Base-by-base conservation (phyloP, 2,113 vertebrate genomes). In the Tonatia bakeri region DNA sequence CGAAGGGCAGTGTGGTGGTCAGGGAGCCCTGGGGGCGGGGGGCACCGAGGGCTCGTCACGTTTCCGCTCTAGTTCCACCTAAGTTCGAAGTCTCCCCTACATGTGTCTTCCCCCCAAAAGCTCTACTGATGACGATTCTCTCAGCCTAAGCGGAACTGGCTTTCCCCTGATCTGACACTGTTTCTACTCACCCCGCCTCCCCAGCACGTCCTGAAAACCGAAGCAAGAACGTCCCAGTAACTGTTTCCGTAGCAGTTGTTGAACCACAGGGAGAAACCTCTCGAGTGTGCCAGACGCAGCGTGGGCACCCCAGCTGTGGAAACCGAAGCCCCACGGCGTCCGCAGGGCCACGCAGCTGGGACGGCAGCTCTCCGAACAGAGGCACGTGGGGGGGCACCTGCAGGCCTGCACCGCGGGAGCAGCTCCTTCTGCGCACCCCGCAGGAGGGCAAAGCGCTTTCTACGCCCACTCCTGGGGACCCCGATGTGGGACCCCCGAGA, bases 241-340 rank as follows among this genome's bases (percentile, higher is more conserved):
- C 36, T 24, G 82, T 28, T 50, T 33, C 36, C 76, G 28, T 54
- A 52, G 15, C 0, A 33, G 28, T 31, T 26, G 72, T n/a, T 75
- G 36, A 54, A 3, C 43, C 28, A 16, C 15, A 87, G 13, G 47
- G 88, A 76, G 65, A 26, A 43, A 33, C 45, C 54, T 69, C 28
- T 0, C 4, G 47, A 47, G 36, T 24, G 56, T 1, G 9, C 22
- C n/a, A 24, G n/a, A 54, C n/a, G 8, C 43, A 5, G 0, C 14
- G 3, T 6, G 33, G 14, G 73, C 45, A 16, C 14, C 15, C 19
- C 43, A 10, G 56, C 36, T 45, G 52, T 0, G 33, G 31, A 65
- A 33, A 65, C 31, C 5, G 31, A 33, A 28, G 59, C 59, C 11
- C 3, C 4, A 3, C 11, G 24, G 59, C 1, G 26, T 4, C 10